Conservation (phyloP, 2,888 invertebrate genomes). For the Entomobrya proxima region DNA sequence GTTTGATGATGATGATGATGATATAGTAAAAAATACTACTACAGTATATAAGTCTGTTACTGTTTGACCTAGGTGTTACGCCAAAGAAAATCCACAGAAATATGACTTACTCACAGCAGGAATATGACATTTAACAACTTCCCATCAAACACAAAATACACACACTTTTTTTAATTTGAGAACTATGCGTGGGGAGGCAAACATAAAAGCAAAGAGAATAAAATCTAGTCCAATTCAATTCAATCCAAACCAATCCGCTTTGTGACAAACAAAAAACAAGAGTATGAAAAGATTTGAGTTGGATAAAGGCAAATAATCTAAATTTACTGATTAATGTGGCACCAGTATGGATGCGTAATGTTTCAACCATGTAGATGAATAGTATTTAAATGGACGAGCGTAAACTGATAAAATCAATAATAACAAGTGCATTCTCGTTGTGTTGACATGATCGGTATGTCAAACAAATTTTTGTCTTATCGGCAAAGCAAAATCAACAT, state of each 20-base stretch:
- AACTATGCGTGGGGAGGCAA: constrained; percentile 14
- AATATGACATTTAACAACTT: background rate
- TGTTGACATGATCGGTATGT: constrained; percentile 33
- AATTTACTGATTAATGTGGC: too few species aligned
- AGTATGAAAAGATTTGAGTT: too few species aligned
- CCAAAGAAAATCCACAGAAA: constrained; percentile 23
- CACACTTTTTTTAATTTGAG: background rate
- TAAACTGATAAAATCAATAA: background rate
- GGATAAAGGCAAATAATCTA: background rate
- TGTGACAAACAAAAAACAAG: too few species aligned
- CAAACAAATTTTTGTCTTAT: constrained; percentile 43
- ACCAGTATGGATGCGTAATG: too few species aligned
- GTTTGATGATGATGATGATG: constrained; percentile 9
- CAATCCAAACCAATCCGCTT: constrained; percentile 19
- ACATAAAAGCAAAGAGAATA: background rate
- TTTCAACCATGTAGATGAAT: too few species aligned
- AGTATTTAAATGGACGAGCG: too few species aligned
- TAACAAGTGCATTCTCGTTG: background rate
- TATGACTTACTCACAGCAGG: background rate
- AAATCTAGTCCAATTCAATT: constrained; percentile 20
- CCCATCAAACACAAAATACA: background rate
- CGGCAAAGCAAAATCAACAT: constrained; percentile 28
- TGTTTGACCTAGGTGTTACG: background rate
- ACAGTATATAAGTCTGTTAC: constrained; percentile 5
- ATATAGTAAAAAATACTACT: background rate